A percentile compares a stretch with the other conserved stretches of the same genome.
These are phyloP conservation scores for Lophius americanus DNA, from an alignment of 2,797 vertebrate genomes.

Conservation along the genomic window DNA sequence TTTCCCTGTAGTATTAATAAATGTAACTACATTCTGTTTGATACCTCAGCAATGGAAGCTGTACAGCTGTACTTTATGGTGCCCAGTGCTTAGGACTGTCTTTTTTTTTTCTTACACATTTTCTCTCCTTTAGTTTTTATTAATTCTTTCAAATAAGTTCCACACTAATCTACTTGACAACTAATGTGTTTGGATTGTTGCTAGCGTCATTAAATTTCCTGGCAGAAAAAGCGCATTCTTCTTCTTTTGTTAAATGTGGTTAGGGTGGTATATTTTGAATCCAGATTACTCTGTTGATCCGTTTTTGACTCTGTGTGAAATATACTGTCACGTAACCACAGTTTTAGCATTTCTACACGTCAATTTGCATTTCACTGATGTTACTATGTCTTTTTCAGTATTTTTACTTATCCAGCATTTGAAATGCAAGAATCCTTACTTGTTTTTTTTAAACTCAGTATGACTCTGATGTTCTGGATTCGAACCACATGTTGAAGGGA, in stretches of 20 bases:
- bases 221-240: too few species aligned
- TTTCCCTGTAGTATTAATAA: slow-evolving; percentile 37
- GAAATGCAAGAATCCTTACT: slow-evolving; percentile 52
- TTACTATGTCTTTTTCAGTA: slow-evolving; percentile 34
- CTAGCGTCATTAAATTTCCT: too few species aligned
- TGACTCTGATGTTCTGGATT: slow-evolving; percentile 57
- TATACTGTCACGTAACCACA: slow-evolving; percentile 33
- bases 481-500: slow-evolving; percentile 67
- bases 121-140: slow-evolving; percentile 32
- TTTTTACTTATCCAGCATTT: slow-evolving; percentile 56
- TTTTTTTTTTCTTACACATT: slow-evolving; percentile 16
- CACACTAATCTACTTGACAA: too few species aligned
- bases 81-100: slow-evolving; percentile 24
- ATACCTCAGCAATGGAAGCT: slow-evolving; percentile 52
- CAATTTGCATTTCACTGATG: slow-evolving; percentile 33
- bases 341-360: slow-evolving; percentile 53
- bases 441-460: slow-evolving; percentile 61
- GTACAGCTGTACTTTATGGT: slow-evolving; percentile 57
- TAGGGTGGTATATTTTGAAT: too few species aligned
- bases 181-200: not conserved
- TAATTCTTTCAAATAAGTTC: slow-evolving; percentile 6
- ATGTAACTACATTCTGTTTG: slow-evolving; percentile 38
- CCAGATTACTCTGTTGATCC: not conserved
- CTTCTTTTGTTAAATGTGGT: too few species aligned
- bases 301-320: slow-evolving; percentile 11